These are phyloP conservation scores for Cuculus canorus DNA, from an alignment of 2,797 vertebrate genomes.

Conservation along the genomic window DNA sequence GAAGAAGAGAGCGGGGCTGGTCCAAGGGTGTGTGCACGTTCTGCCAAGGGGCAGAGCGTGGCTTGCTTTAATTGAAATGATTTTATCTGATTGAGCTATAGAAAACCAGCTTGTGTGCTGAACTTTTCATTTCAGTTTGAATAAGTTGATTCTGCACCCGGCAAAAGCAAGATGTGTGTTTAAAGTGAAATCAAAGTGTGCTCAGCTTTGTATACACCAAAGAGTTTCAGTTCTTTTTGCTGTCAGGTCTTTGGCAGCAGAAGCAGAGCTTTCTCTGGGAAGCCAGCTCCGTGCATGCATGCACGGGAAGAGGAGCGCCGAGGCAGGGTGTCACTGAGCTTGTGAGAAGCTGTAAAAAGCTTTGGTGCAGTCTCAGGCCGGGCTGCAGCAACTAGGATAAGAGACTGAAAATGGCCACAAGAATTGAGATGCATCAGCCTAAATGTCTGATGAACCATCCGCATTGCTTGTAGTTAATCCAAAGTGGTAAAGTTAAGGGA, in stretches of 20 bases:
- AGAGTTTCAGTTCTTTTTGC: background rate
- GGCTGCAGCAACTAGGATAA: background rate
- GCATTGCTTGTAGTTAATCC: background rate
- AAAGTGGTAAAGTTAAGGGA: background rate
- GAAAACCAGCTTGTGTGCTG: background rate
- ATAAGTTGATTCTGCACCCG: background rate
- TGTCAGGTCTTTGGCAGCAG: background rate
- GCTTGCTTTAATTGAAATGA: too few relatives aligned
- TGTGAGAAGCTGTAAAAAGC: background rate
- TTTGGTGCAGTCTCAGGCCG: background rate
- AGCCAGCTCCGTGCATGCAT: background rate
- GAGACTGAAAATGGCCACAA: background rate
- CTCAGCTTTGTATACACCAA: background rate
- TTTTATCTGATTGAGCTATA: background rate
- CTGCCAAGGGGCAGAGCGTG: background rate
- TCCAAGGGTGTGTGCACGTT: accelerated
- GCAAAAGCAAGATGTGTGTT: background rate
- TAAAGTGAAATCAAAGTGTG: background rate
- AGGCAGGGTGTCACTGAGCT: background rate
- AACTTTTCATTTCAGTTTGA: background rate
- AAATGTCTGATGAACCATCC: background rate
- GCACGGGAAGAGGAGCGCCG: background rate
- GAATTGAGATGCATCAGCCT: background rate
- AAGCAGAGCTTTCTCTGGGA: background rate
- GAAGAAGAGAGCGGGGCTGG: background rate